These are phyloP conservation scores for Sander lucioperca DNA, from an alignment of 2,113 vertebrate species.

Conservation along the genomic window DNA sequence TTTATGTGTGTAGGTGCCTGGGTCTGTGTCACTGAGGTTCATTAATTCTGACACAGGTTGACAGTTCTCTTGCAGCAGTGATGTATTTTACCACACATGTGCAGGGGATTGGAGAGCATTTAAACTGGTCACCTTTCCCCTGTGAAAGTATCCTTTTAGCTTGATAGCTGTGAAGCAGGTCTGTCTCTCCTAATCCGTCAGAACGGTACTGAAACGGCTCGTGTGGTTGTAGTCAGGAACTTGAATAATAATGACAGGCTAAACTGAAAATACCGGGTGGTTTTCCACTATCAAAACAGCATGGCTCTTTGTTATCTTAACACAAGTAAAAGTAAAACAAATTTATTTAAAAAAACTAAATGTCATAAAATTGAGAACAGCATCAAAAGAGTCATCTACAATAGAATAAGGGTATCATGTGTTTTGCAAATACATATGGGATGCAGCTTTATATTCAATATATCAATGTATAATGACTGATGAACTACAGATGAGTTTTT, in stretches of 20 bases:
- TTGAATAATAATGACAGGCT: constrained; percentile 26
- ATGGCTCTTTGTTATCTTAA: constrained; percentile 12
- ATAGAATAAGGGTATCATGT: not conserved
- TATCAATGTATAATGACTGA: no score
- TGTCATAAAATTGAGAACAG: not conserved
- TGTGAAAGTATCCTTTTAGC: constrained; percentile 71
- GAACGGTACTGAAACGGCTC: not conserved
- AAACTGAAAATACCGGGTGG: not conserved
- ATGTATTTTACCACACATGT: constrained; percentile 82
- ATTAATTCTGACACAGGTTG: constrained; percentile 81
- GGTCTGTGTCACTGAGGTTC: constrained; percentile 71
- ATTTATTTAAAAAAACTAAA: not conserved
- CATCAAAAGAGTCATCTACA: not conserved
- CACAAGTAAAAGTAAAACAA: not conserved
- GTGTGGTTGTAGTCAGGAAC: constrained; percentile 19
- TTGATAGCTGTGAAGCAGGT: constrained; percentile 65
- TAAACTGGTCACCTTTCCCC: constrained; percentile 77
- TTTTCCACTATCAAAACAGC: constrained; percentile 9
- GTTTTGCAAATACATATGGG: not conserved
- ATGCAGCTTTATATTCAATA: no score
- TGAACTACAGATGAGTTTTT: no score
- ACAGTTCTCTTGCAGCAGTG: constrained; percentile 73
- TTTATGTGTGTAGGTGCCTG: constrained; percentile 63
- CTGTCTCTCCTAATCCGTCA: constrained; percentile 74
- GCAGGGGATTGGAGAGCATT: constrained; percentile 77